Evolutionary conservation across 1,140 invertebrate genomes (phyloP).

Genomic region (Drosophila busckii): DNA sequence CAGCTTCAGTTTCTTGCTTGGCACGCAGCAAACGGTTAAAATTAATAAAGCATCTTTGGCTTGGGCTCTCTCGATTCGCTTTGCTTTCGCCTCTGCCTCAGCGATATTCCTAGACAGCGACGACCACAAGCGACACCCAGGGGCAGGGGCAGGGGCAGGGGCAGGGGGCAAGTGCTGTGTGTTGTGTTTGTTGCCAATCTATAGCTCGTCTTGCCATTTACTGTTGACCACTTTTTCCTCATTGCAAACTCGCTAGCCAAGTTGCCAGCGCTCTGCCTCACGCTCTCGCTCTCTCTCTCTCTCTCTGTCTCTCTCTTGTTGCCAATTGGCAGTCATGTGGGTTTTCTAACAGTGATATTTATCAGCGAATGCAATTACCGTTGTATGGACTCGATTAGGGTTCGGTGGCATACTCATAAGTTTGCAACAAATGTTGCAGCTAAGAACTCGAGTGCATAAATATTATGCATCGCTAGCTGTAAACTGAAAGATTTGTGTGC

Average conservation of each 20-base stretch:
- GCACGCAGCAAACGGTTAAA: conserved; percentile 75
- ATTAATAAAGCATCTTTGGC: conserved; percentile 74
- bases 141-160: background rate
- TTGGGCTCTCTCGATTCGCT: conserved; percentile 32
- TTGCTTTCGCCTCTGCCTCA: conserved; percentile 40
- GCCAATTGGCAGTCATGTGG: conserved; percentile 47
- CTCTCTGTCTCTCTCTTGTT: background rate
- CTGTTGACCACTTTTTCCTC: conserved; percentile 62
- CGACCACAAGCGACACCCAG: background rate
- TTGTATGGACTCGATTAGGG: conserved; percentile 72
- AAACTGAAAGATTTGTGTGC: too few relatives aligned
- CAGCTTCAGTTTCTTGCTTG: conserved; percentile 5
- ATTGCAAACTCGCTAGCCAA: too few relatives aligned
- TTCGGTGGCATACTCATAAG: conserved; percentile 65
- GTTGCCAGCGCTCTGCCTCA: background rate
- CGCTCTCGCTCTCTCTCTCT: too few relatives aligned
- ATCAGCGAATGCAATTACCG: conserved; percentile 69
- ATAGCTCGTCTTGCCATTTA: conserved; percentile 62
- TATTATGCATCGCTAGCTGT: conserved; percentile 8
- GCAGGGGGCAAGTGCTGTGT: background rate
- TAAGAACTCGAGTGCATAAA: conserved; percentile 30
- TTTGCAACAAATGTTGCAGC: conserved; percentile 34
- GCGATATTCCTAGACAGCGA: conserved; percentile 12
- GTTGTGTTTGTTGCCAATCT: conserved; percentile 45
- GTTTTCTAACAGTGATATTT: conserved; percentile 75